Evolutionary conservation across 1,140 invertebrate species (phyloP).

Genomic region (Sesamia nonagrioides): DNA sequence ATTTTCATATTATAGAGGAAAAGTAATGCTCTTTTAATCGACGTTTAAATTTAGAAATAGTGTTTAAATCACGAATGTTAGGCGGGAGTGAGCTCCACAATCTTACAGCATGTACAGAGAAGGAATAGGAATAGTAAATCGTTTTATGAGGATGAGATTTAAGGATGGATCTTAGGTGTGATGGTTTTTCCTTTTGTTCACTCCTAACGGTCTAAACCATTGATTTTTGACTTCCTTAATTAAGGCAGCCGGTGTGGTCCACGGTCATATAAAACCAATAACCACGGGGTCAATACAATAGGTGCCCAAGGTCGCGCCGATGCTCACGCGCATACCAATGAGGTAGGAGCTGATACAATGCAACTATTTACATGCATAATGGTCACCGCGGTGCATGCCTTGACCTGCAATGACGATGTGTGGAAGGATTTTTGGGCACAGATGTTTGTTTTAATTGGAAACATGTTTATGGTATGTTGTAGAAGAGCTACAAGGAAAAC

Average conservation of each 20-base stretch:
- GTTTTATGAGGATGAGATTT: too few species aligned
- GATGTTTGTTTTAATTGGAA: neutral
- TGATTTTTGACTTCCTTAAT: slow-evolving; percentile 1
- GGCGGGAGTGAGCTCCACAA: too few species aligned
- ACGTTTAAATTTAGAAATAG: too few species aligned
- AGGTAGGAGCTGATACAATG: neutral
- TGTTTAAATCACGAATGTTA: too few species aligned
- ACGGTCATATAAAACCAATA: slow-evolving; percentile 25
- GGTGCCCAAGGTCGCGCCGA: neutral
- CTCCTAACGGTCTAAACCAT: too few species aligned
- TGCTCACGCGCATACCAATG: slow-evolving; percentile 26
- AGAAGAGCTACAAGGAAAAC: neutral
- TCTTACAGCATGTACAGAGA: too few species aligned
- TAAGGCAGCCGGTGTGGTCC: slow-evolving; percentile 7
- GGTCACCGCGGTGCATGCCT: slow-evolving; percentile 4
- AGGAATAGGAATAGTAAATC: too few species aligned
- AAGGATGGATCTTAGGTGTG: too few species aligned
- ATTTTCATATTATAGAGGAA: too few species aligned
- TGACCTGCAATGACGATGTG: slow-evolving; percentile 1
- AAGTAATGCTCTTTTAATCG: too few species aligned
- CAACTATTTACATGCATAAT: slow-evolving; percentile 42
- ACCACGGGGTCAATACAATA: slow-evolving; percentile 9
- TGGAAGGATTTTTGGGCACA: slow-evolving; percentile 34
- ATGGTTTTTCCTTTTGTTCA: neutral
- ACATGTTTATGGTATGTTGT: neutral